Conservation (phyloP, 2,888 invertebrate species). For the Callinectes sapidus region DNA sequence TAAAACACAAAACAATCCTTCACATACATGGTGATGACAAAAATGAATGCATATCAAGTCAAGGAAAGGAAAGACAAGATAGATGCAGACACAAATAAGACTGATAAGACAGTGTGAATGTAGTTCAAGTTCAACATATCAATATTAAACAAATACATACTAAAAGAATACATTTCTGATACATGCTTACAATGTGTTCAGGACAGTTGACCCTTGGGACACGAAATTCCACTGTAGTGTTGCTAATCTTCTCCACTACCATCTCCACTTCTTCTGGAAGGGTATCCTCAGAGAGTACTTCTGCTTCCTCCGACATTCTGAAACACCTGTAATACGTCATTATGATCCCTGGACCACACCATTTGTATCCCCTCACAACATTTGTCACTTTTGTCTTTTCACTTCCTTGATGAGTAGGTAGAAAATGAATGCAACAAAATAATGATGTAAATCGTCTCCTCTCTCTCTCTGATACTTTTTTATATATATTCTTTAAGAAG, state of each 20-base stretch:
- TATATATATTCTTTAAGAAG: not conserved
- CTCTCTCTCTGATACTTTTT: not conserved
- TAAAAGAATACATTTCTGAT: not conserved
- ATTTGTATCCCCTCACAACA: not conserved
- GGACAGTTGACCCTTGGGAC: constrained; percentile 62
- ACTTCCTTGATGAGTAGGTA: not conserved
- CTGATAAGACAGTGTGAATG: too few species aligned
- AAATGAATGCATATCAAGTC: too few species aligned
- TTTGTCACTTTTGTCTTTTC: not conserved
- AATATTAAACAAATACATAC: not conserved
- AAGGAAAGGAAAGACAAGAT: too few species aligned
- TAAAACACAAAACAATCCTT: too few species aligned
- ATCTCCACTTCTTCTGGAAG: constrained; percentile 50
- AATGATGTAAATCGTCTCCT: not conserved
- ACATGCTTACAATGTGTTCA: constrained; percentile 64
- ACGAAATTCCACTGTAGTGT: constrained; percentile 38
- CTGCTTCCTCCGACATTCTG: constrained; percentile 50
- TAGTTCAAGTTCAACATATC: too few species aligned
- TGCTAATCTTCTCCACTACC: constrained; percentile 32
- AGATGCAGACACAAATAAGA: too few species aligned
- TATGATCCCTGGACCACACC: not conserved
- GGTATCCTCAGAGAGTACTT: constrained; percentile 17
- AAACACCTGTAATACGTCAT: not conserved
- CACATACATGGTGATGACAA: too few species aligned
- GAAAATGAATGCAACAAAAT: not conserved